A percentile compares a stretch with the other conserved stretches of the same genome.
Conservation (phyloP, 2,113 vertebrate species). For the Cyanistes caeruleus region DNA sequence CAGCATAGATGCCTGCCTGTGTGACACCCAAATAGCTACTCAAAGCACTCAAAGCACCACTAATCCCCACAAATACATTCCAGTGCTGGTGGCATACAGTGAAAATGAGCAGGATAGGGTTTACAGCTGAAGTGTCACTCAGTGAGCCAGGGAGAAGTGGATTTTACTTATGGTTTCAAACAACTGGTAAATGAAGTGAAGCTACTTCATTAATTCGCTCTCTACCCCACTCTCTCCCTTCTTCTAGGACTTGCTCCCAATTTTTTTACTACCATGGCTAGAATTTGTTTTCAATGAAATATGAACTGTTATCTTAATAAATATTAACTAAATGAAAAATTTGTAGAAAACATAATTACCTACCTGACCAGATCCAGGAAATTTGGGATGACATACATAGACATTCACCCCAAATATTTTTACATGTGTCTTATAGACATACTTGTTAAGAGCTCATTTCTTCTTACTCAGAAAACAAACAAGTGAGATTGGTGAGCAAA, state of each 20-base stretch:
- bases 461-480: background rate
- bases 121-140: background rate
- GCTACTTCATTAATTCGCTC: background rate
- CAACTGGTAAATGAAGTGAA: background rate
- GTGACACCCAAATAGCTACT: background rate
- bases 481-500: background rate
- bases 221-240: background rate
- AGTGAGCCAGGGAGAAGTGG: background rate
- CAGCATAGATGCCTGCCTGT: background rate
- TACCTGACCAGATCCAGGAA: background rate
- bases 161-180: background rate
- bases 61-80: background rate
- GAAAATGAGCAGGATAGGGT: background rate
- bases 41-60: background rate
- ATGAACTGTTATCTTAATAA: background rate
- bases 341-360: background rate
- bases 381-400: background rate
- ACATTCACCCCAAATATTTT: background rate
- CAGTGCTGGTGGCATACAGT: background rate
- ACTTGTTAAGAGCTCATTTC: background rate
- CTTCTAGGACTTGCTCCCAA: background rate
- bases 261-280: background rate
- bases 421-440: background rate
- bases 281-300: background rate
- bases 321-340: background rate